These are phyloP conservation scores for Vimba vimba DNA, from an alignment of 2,113 vertebrate species.

Conservation along the genomic window DNA sequence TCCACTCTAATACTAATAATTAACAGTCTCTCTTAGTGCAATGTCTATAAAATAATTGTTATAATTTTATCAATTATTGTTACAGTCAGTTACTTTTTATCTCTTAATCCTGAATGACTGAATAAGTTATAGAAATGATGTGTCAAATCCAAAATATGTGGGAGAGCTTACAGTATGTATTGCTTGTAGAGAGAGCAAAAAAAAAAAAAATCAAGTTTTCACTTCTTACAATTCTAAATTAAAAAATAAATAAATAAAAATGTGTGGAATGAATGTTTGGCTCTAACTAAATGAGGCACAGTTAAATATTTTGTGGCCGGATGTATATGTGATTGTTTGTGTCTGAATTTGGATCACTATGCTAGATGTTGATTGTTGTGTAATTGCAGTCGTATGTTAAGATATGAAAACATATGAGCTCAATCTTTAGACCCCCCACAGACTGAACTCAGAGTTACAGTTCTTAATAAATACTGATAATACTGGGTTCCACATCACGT, in stretches of 20 bases:
- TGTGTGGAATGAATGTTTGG: background rate
- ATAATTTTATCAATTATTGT: background rate
- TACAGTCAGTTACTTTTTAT: background rate
- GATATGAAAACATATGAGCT: conserved; percentile 35
- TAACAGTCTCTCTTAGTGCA: background rate
- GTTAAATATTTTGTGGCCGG: background rate
- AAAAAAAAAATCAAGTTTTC: too few relatives aligned
- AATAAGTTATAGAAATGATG: background rate
- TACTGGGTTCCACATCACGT: background rate
- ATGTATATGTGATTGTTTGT: conserved; percentile 31
- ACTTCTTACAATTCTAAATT: background rate
- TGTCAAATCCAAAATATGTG: background rate
- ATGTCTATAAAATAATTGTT: background rate
- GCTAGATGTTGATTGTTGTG: conserved; percentile 51
- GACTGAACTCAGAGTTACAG: background rate
- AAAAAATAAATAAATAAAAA: background rate
- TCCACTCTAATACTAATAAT: background rate
- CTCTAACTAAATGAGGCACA: conserved; percentile 14
- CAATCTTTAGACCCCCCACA: conserved; percentile 42
- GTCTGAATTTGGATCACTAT: conserved; percentile 41
- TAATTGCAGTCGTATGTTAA: conserved; percentile 56
- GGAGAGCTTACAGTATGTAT: background rate
- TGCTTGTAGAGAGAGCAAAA: background rate
- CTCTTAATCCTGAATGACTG: background rate
- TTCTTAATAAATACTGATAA: background rate